phyloP scores from a whole-genome alignment of 2,113 vertebrate genomes.

The Fulica atra region DNA sequence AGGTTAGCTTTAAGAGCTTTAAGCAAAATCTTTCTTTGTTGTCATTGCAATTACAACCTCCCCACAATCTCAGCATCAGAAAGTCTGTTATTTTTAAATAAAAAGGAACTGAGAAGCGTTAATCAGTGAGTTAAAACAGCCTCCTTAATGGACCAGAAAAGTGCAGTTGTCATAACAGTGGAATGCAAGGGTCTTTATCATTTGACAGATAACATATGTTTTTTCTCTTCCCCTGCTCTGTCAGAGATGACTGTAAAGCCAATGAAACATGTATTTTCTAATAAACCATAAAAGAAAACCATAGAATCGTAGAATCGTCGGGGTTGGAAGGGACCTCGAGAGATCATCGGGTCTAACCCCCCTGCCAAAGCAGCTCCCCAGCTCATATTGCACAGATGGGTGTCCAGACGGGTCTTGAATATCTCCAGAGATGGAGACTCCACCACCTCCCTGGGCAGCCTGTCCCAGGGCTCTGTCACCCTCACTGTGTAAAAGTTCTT shows the following conservation, averaged over 20 bases:
- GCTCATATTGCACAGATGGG: no score
- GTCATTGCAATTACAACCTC: not conserved
- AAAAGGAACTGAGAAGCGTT: not conserved
- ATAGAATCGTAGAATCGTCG: no score
- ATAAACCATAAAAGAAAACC: not conserved
- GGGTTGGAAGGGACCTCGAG: no score
- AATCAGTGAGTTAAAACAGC: not conserved
- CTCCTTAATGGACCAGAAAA: constrained; percentile 5
- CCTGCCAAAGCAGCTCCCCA: no score
- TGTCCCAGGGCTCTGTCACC: no score
- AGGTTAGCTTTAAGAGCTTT: not conserved
- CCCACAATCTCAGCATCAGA: not conserved
- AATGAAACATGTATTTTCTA: not conserved
- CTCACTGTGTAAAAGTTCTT: no score
- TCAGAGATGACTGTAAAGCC: not conserved
- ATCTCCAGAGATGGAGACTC: no score
- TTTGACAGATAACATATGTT: not conserved
- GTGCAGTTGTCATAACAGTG: not conserved
- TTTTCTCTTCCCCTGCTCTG: not conserved
- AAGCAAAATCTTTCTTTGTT: not conserved
- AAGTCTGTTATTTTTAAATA: not conserved
- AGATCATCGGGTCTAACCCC: no score
- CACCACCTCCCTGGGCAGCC: no score
- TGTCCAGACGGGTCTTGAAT: no score
- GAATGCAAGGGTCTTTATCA: not conserved